Base-by-base conservation (phyloP, 2,888 invertebrate species). In the Leucania comma region DNA sequence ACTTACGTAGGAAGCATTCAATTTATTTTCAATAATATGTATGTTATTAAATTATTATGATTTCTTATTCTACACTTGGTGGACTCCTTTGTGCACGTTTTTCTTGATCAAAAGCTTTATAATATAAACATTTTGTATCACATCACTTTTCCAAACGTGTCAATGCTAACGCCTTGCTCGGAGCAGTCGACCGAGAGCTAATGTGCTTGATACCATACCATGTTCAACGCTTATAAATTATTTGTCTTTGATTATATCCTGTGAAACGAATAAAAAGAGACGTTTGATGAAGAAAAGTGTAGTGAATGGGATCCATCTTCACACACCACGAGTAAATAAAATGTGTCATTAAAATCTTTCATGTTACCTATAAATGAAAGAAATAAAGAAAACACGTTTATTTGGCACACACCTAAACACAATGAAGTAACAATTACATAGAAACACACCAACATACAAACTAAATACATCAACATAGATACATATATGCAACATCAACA, bases 211-310 rank as follows among this genome's bases (percentile, higher is more conserved):
- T 81, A 65, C 14, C 26, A 53, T 20, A 65, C 20, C 61, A 56
- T 48, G 56, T 57, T 65, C 58, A 58, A 59, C 71, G 63, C 54
- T 68, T 50, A 71, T 32, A 14, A 3, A 56, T 29, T 60, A 38
- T 59, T 14, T 46, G 68, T 68, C 82, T 83, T 82, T 82, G 76
- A 84, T 74, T 76, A 72, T 58, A 32, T 51, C 58, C 80, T 74
- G 80, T 79, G 72, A 84, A 84, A 66, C 58, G 82, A 62, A 59
- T 61, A 60, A 70, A 60, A 60, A 26, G 42, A 22, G 32, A 12
- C 48, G 53, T 57, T 59, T 69, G 77, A 58, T 68, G 26, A 70
- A 42, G 62, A 70, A 68, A 53, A 29, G 20, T 60, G 54, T 56
- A 22, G 38, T 42, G 10, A 51, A n/a, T 38, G 60, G 17, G 17